These are phyloP conservation scores for Selene dorsalis DNA, from an alignment of 2,797 vertebrate species.

Conservation along the genomic window DNA sequence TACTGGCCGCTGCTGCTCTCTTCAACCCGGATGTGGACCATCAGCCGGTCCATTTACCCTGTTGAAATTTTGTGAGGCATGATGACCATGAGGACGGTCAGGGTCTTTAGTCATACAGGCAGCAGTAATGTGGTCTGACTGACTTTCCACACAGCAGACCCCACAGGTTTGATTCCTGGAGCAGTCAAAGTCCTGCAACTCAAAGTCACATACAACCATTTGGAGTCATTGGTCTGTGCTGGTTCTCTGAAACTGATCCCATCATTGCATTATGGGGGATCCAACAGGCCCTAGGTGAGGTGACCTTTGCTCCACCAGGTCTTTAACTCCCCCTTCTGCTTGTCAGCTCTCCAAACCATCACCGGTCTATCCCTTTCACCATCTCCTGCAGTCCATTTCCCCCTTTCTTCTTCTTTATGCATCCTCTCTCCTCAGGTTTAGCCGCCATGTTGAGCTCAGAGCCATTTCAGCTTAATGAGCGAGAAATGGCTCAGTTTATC, in stretches of 20 bases:
- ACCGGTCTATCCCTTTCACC: constrained; percentile 63
- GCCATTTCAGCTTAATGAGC: constrained; percentile 57
- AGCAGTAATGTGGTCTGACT: constrained; percentile 74
- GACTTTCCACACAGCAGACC: constrained; percentile 69
- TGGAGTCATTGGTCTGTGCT: constrained; percentile 69
- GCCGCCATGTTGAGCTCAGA: constrained; percentile 54
- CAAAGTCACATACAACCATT: constrained; percentile 73
- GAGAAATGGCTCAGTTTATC: constrained; percentile 67
- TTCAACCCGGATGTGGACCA: constrained; percentile 77
- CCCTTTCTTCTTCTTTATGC: constrained; percentile 46
- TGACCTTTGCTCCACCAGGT: constrained; percentile 66
- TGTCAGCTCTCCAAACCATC: constrained; percentile 78
- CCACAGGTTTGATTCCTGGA: constrained; percentile 58
- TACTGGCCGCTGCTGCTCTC: constrained; percentile 30
- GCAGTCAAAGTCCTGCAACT: constrained; percentile 69
- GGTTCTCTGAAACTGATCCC: constrained; percentile 77
- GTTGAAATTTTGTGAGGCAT: constrained; percentile 75
- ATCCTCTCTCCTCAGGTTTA: constrained; percentile 52
- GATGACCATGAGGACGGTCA: constrained; percentile 57
- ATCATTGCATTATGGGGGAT: constrained; percentile 72
- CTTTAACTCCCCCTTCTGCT: constrained; percentile 49
- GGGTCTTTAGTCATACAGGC: constrained; percentile 68
- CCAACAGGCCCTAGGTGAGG: constrained; percentile 74
- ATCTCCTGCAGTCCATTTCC: constrained; percentile 47
- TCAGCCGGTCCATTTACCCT: constrained; percentile 71